Base-by-base conservation (phyloP, 2,797 vertebrate genomes). In the Ibycter americanus region DNA sequence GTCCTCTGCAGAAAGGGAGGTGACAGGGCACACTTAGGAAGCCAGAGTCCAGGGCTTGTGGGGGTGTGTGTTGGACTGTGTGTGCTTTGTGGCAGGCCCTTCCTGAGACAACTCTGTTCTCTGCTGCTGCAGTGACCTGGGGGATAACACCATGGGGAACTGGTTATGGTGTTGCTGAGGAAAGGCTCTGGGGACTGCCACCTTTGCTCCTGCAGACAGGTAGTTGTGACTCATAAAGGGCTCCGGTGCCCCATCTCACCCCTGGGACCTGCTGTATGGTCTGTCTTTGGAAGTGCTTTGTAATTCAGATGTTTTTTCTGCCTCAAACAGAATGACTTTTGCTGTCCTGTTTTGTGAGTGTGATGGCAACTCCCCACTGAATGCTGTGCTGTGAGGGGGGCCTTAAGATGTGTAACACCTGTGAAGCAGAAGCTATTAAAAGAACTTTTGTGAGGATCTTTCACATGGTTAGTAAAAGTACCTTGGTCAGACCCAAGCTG, bases 211-310 rank as follows among this genome's bases (percentile, higher is more conserved):
- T 61, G 34, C 36, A 34, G 71, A 3, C 18, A 54, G 55, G 59
- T 61, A 22, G 15, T 1, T 56, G n/a, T 29, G 32, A 31, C 49
- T 87, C 47, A 7, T 3, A 34, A 79, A 77, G 68, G 49, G 26
- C 31, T 81, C 31, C 1, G 2, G 51, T 74, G 56, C 20, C 23
- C 32, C 0, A 0, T 17, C 15, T 44, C 34, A 27, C 4, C 20
- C 26, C 32, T 16, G 42, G 67, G 31, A 86, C 22, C 21, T 76
- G 61, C 68, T 49, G 14, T 26, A 3, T 5, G 26, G 6, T 12
- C 58, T 3, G 1, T 44, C 52, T 56, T 49, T 44, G n/a, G 21
- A 76, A 65, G 54, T 9, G 17, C 42, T 87, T 66, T 62, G 29
- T 54, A 5, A 25, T 27, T 65, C 2, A 5, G 52, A 23, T 1